Percentiles rank a stretch among this genome's conserved stretches.
These are phyloP conservation scores for Furcula furcula DNA, from an alignment of 2,888 invertebrate species.

Conservation along the genomic window DNA sequence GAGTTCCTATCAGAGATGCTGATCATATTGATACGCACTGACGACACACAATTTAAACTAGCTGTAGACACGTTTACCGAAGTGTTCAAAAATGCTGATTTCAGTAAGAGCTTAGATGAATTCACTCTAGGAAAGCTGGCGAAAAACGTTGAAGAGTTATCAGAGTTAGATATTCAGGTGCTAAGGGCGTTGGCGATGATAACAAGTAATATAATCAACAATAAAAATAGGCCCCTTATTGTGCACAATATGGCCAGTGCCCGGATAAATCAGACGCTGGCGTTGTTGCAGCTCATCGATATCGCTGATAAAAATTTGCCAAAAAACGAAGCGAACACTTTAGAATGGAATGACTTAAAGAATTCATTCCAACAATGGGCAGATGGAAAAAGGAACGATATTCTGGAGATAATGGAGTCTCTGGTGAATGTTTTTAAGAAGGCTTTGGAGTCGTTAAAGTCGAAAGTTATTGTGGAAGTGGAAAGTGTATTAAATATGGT, in stretches of 20 bases:
- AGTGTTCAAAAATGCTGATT: slow-evolving; percentile 29
- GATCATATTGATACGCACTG: slow-evolving; percentile 19
- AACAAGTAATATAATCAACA: slow-evolving; percentile 26
- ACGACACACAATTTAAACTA: slow-evolving; percentile 34
- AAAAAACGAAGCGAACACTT: slow-evolving; percentile 18
- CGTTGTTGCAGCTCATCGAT: slow-evolving; percentile 39
- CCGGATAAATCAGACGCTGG: slow-evolving; percentile 31
- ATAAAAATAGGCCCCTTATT: slow-evolving; percentile 36
- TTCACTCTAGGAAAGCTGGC: slow-evolving; percentile 17
- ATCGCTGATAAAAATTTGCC: slow-evolving; percentile 29
- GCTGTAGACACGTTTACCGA: slow-evolving; percentile 39
- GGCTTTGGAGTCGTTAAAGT: slow-evolving; percentile 9
- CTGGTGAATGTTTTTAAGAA: slow-evolving; percentile 10
- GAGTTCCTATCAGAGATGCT: slow-evolving; percentile 33
- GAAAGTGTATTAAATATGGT: slow-evolving; percentile 11
- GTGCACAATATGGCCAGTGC: slow-evolving; percentile 10
- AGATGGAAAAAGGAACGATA: slow-evolving; percentile 19
- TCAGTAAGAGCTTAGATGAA: slow-evolving; percentile 14
- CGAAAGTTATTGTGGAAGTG: not conserved
- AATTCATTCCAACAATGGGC: slow-evolving; percentile 27
- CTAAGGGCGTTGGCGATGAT: slow-evolving; percentile 21
- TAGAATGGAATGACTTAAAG: slow-evolving; percentile 31
- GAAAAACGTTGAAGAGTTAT: slow-evolving; percentile 11
- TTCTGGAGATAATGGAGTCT: slow-evolving; percentile 19
- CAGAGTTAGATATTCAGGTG: slow-evolving; percentile 6